Evolutionary conservation across 2,113 vertebrate genomes (phyloP), one percentile per base, ranked within the genome.

Genomic region (Morphnarchus princeps): DNA sequence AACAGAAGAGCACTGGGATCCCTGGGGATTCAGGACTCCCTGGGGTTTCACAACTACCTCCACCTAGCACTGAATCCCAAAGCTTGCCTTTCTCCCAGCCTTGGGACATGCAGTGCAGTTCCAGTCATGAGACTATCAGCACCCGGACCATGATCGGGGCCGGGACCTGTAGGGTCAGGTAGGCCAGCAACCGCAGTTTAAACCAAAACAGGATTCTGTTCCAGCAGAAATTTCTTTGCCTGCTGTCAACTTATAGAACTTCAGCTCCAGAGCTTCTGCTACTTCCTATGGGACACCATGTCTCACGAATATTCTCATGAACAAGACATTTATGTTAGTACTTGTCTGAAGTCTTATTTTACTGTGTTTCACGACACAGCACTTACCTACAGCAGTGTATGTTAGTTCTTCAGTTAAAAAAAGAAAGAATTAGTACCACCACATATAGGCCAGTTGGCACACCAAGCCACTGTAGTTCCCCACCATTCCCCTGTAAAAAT

Each of bases 61-160:
- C 8, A 38, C 24, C 19, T 4, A 36, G 28, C 50, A 83, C 7
- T 4, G 34, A 45, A 61, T 20, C 50, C 61, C 63, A 91, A 31
- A 77, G 36, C 12, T 42, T 62, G 19, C n/a, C 36, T 78, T 83
- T 73, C 34, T 45, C 25, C 36, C 45, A 81, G 50, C 9, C 38
- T 58, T 57, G 15, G 47, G 49, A 80, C 43, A 65, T 20, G 5
- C 0, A 0, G 13, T 36, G 16, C n/a, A 59, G 7, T 38, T 72
- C 38, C 52, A 82, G 29, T 13, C 0, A 0, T 17, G 26, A 87
- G 22, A 79, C 0, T 0, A 70, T 24, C 10, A 14, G 10, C 19
- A 13, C 28, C 0, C 0, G 50, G 50, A 38, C 40, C 31, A 34
- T 5, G 29, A 63, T 34, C 26, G 34, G 34, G 28, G 71, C 5